Percentiles rank a stretch among this genome's conserved stretches.
phyloP scores from a whole-genome alignment of 1,140 invertebrate species.

The Fragariocoptes setiger region DNA sequence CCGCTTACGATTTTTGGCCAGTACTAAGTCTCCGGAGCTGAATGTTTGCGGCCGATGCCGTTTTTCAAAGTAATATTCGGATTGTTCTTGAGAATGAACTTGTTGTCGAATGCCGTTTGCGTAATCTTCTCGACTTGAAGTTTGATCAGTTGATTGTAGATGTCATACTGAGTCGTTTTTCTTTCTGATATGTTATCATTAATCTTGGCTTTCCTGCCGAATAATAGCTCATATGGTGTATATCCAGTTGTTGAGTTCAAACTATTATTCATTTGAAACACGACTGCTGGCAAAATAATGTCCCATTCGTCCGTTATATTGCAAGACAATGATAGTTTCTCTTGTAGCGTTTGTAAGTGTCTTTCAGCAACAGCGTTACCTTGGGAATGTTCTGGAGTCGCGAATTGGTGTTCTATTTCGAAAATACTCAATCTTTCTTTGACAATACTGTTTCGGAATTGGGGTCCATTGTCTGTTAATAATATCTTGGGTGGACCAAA shows the following conservation, averaged over 20 bases:
- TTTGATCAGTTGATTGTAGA: neutral
- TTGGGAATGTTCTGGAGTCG: neutral
- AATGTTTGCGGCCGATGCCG: neutral
- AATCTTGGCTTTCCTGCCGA: neutral
- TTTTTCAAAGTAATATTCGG: neutral
- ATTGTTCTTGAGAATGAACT: neutral
- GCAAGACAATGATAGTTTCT: constrained; percentile 4
- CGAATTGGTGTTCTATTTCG: neutral
- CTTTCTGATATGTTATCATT: neutral
- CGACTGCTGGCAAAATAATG: neutral
- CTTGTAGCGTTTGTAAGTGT: neutral
- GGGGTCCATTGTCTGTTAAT: neutral
- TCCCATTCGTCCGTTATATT: neutral
- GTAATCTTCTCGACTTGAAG: neutral
- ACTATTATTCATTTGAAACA: neutral
- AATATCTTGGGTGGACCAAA: neutral
- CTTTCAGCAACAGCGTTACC: neutral
- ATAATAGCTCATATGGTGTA: neutral
- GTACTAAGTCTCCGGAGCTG: neutral
- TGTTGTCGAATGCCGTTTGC: neutral
- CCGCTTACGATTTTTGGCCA: neutral
- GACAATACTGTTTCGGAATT: neutral
- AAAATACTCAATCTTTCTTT: neutral
- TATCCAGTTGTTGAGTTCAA: neutral
- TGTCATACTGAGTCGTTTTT: neutral